These are phyloP conservation scores for Cataglyphis hispanica DNA, from an alignment of 1,140 invertebrate species.

Conservation along the genomic window DNA sequence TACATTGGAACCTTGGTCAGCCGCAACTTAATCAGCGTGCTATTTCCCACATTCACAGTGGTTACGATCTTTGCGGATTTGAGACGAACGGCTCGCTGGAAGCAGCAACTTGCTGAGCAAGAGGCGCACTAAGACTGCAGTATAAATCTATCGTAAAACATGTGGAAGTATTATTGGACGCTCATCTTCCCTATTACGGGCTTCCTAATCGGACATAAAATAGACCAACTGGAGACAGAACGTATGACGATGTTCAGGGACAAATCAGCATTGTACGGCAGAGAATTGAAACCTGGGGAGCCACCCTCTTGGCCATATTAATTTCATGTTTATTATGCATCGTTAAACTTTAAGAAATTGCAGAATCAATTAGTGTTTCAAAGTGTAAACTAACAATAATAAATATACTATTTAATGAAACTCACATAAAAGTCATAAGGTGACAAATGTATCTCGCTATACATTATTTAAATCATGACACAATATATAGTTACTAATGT, in stretches of 20 bases:
- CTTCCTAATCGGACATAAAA: slow-evolving; percentile 88
- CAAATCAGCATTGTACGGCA: slow-evolving; percentile 92
- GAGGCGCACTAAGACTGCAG: slow-evolving; percentile 8
- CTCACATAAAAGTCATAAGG: neutral
- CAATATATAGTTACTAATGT: neutral
- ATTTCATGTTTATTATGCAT: neutral
- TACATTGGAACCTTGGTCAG: slow-evolving; percentile 74
- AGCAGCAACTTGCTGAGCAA: slow-evolving; percentile 81
- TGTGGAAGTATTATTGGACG: slow-evolving; percentile 71
- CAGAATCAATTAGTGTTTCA: slow-evolving; percentile 40
- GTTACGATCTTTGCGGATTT: slow-evolving; percentile 90
- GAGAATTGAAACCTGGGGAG: slow-evolving; percentile 88
- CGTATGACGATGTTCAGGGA: slow-evolving; percentile 91
- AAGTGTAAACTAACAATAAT: slow-evolving; percentile 49
- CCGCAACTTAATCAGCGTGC: slow-evolving; percentile 88
- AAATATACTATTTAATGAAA: neutral
- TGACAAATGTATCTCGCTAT: slow-evolving; percentile 23
- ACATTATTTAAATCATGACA: neutral
- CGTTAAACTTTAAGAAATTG: neutral
- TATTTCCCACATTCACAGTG: slow-evolving; percentile 88
- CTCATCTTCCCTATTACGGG: slow-evolving; percentile 86
- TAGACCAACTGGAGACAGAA: slow-evolving; percentile 90
- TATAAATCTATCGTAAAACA: slow-evolving; percentile 57
- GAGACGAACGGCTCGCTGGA: slow-evolving; percentile 90
- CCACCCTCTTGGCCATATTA: slow-evolving; percentile 89